Percentiles rank a stretch among this genome's conserved stretches.
Conservation (phyloP, 2,113 vertebrate species). For the Notechis scutatus region DNA sequence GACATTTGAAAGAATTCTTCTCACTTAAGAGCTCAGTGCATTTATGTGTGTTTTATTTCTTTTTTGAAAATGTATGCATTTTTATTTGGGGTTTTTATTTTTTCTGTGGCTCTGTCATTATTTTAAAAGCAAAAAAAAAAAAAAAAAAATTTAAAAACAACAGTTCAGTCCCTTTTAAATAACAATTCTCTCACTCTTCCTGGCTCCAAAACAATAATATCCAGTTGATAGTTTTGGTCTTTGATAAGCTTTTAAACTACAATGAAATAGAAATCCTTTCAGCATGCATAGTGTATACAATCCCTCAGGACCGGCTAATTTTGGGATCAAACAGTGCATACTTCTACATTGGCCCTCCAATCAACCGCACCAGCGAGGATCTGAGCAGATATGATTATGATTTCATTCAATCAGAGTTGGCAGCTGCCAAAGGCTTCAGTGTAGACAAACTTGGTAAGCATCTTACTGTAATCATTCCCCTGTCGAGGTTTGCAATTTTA, state of each 20-base stretch:
- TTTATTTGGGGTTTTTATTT: not conserved
- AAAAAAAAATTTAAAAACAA: not conserved
- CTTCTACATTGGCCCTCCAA: slow-evolving; percentile 81
- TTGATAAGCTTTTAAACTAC: not conserved
- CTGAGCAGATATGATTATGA: slow-evolving; percentile 81
- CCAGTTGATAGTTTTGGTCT: not conserved
- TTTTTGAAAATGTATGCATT: not conserved
- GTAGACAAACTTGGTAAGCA: slow-evolving; percentile 67
- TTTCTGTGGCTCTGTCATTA: not conserved
- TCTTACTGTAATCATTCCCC: not conserved
- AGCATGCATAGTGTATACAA: not conserved
- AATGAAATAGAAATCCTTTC: not conserved
- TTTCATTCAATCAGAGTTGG: slow-evolving; percentile 85
- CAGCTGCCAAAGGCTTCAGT: slow-evolving; percentile 78
- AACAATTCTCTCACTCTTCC: not conserved
- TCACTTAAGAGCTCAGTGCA: not conserved
- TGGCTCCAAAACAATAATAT: not conserved
- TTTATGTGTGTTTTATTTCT: not conserved
- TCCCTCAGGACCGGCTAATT: slow-evolving; percentile 78
- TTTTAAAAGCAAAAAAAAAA: not conserved
- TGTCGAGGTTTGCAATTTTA: not conserved
- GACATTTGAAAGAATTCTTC: not conserved
- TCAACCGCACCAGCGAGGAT: slow-evolving; percentile 74
- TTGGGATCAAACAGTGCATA: slow-evolving; percentile 83
- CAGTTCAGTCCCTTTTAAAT: not conserved